These are phyloP conservation scores for Brachyalestes nurse DNA, from an alignment of 2,797 vertebrate genomes.

Conservation along the genomic window DNA sequence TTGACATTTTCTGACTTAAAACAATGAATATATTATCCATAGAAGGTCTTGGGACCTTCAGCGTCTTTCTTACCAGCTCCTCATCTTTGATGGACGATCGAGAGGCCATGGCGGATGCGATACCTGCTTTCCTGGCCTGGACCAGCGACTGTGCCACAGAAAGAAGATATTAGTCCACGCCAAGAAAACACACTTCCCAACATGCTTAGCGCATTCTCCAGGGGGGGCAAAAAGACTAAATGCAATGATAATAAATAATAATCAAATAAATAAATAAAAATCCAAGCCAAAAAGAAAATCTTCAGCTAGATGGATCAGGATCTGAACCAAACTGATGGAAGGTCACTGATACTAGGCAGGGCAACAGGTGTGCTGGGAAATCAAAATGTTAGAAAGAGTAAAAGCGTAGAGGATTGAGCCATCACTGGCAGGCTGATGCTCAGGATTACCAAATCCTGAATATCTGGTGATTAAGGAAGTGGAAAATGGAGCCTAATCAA, in stretches of 20 bases:
- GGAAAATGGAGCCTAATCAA: not conserved
- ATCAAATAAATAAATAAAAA: not conserved
- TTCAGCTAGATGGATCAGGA: too few relatives aligned
- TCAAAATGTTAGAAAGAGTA: not conserved
- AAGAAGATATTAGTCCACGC: slow-evolving; percentile 27
- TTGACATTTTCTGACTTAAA: too few relatives aligned
- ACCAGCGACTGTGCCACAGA: slow-evolving; percentile 86
- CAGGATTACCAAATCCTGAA: slow-evolving; percentile 1
- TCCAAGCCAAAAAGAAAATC: slow-evolving; percentile 2
- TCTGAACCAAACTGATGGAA: not conserved
- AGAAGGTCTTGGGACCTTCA: not conserved
- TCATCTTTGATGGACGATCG: slow-evolving; percentile 96
- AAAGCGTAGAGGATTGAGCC: slow-evolving; percentile 17
- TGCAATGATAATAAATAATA: not conserved
- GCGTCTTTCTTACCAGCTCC: slow-evolving; percentile 88
- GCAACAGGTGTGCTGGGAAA: slow-evolving; percentile 10
- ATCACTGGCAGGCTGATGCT: slow-evolving; percentile 20
- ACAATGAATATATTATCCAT: too few relatives aligned
- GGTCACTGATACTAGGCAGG: slow-evolving; percentile 2
- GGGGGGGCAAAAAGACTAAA: not conserved
- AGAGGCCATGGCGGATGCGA: slow-evolving; percentile 94
- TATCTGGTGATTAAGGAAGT: slow-evolving; percentile 13
- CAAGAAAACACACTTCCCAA: slow-evolving; percentile 2
- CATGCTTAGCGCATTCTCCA: slow-evolving; percentile 8
- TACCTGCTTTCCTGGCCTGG: slow-evolving; percentile 96